Evolutionary conservation across 2,113 vertebrate species (phyloP).

Genomic region (Corythaixoides concolor): DNA sequence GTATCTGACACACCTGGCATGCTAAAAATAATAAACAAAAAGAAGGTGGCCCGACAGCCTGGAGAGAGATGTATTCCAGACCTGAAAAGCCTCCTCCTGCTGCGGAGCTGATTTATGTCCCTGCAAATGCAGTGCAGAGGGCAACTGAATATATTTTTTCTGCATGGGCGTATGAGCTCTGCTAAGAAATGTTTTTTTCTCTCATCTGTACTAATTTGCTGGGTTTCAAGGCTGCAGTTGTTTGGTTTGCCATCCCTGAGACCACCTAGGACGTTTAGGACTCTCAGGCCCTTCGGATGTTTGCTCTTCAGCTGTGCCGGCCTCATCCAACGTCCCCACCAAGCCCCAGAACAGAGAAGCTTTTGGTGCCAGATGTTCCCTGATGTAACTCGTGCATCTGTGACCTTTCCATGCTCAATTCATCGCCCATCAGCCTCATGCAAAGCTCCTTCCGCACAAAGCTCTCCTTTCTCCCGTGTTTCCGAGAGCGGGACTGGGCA

Average conservation of each 20-base stretch:
- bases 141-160: background rate
- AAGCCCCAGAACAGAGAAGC: background rate
- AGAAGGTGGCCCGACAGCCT: background rate
- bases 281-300: background rate
- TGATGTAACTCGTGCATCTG: background rate
- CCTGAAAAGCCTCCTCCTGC: background rate
- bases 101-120: background rate
- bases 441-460: background rate
- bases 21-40: background rate
- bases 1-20: background rate
- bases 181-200: background rate
- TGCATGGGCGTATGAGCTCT: background rate
- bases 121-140: background rate
- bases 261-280: background rate
- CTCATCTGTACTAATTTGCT: background rate
- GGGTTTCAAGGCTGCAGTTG: background rate
- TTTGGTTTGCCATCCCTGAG: background rate
- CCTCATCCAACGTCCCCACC: background rate
- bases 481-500: background rate
- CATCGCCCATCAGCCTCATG: background rate
- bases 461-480: background rate
- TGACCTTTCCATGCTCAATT: background rate
- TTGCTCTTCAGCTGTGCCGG: background rate
- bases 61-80: background rate
- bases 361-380: conserved; percentile 6